phyloP scores from a whole-genome alignment of 2,888 invertebrate species.

The Diabrotica balteata region DNA sequence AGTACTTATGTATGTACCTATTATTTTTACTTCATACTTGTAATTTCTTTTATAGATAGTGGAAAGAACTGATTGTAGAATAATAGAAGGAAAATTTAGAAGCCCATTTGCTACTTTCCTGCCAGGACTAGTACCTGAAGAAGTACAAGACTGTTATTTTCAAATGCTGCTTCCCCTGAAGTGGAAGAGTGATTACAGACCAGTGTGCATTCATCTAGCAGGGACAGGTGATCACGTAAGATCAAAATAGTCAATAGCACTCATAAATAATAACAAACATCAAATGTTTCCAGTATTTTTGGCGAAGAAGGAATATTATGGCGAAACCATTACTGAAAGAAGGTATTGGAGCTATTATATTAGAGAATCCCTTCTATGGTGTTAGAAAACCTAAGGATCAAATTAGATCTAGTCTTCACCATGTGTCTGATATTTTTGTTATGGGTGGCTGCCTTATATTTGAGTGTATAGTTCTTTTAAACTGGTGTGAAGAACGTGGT shows the following conservation, averaged over 20 bases:
- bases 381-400: constrained; percentile 86
- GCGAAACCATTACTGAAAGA: constrained; percentile 91
- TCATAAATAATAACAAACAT: constrained; percentile 23
- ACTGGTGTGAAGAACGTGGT: constrained; percentile 93
- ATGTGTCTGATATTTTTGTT: constrained; percentile 97
- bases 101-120: constrained; percentile 84
- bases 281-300: constrained; percentile 75
- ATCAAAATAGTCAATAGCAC: constrained; percentile 22
- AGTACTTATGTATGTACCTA: background rate
- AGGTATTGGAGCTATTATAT: constrained; percentile 90
- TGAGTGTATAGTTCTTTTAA: constrained; percentile 88
- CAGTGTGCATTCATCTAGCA: constrained; percentile 92
- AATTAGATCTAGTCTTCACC: constrained; percentile 87
- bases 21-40: constrained; percentile 22
- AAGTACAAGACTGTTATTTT: constrained; percentile 84
- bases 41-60: constrained; percentile 70
- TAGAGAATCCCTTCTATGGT: constrained; percentile 98
- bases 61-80: constrained; percentile 73
- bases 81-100: constrained; percentile 87
- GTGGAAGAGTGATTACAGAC: constrained; percentile 77
- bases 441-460: constrained; percentile 98
- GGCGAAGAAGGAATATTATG: constrained; percentile 87
- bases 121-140: constrained; percentile 87
- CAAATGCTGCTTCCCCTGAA: constrained; percentile 81
- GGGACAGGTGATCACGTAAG: constrained; percentile 97